Conservation (phyloP, 2,888 invertebrate genomes). For the Drosophila antonietae region DNA sequence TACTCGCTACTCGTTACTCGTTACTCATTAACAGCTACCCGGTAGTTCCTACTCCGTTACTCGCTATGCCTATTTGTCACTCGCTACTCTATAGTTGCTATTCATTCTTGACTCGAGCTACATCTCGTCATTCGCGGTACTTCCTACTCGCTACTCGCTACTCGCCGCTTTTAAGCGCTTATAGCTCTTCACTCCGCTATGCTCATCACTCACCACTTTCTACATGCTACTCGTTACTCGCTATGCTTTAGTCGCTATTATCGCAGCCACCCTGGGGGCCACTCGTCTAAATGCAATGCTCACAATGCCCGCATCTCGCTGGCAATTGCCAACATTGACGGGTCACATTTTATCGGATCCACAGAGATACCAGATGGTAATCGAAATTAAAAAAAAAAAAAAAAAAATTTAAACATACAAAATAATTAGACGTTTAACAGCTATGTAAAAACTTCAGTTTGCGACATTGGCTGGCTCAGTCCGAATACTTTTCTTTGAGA, state of each 20-base stretch:
- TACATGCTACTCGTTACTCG: constrained; percentile 13
- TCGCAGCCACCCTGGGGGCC: constrained; percentile 22
- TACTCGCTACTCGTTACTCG: constrained; percentile 46
- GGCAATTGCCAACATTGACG: constrained; percentile 21
- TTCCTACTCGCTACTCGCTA: neutral
- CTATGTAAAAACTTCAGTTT: constrained; percentile 10
- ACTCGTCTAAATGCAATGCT: constrained; percentile 52
- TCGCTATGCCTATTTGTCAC: neutral
- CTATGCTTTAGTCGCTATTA: constrained; percentile 25
- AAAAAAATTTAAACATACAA: constrained; percentile 2
- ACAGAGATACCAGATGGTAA: constrained; percentile 3
- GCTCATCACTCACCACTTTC: neutral
- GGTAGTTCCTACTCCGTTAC: neutral
- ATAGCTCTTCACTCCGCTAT: neutral
- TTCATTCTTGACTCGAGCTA: neutral
- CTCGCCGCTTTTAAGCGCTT: neutral
- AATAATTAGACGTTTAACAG: constrained; percentile 4
- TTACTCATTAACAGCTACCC: neutral
- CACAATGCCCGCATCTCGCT: constrained; percentile 9
- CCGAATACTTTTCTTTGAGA: constrained; percentile 85
- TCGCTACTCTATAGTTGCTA: neutral
- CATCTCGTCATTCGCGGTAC: neutral
- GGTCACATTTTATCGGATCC: neutral
- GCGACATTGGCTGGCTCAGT: constrained; percentile 53
- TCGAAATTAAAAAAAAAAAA: constrained; percentile 1